Evolutionary conservation across 2,888 invertebrate species (phyloP).

Genomic region (Dorcus hopei): DNA sequence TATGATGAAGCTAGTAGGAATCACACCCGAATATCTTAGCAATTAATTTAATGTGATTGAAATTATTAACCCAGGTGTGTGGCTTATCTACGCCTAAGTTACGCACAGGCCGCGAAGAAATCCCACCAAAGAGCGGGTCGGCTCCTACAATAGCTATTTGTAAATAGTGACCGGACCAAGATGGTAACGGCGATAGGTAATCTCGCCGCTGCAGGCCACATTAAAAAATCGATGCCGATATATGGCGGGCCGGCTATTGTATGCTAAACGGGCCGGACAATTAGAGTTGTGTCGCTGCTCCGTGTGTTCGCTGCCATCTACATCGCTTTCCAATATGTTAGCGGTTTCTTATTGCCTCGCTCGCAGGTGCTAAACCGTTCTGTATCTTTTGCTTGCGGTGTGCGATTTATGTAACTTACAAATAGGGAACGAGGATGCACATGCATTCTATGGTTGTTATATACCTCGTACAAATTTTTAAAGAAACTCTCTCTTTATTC

Average conservation of each 20-base stretch:
- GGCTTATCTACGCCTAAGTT: no score
- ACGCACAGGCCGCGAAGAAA: no score
- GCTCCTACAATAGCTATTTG: constrained; percentile 45
- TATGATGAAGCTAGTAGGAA: no score
- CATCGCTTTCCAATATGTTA: constrained; percentile 27
- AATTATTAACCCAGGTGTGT: no score
- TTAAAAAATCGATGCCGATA: constrained; percentile 47
- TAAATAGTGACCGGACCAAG: constrained; percentile 44
- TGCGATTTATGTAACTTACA: no score
- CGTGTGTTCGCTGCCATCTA: constrained; percentile 23
- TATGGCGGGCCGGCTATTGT: constrained; percentile 42
- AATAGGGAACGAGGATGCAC: no score
- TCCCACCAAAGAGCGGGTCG: not conserved
- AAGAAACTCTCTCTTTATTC: no score
- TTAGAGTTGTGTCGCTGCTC: constrained; percentile 39
- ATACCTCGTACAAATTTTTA: no score
- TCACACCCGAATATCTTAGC: no score
- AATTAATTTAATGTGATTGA: no score
- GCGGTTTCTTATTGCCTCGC: constrained; percentile 17
- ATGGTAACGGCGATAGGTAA: constrained; percentile 45
- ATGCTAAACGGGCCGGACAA: constrained; percentile 45
- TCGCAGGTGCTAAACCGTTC: constrained; percentile 2
- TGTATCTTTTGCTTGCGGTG: no score
- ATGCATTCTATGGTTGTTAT: no score
- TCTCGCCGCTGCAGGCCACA: constrained; percentile 43